These are phyloP conservation scores for Morpho achilles DNA, from an alignment of 2,888 invertebrate species.

Conservation along the genomic window DNA sequence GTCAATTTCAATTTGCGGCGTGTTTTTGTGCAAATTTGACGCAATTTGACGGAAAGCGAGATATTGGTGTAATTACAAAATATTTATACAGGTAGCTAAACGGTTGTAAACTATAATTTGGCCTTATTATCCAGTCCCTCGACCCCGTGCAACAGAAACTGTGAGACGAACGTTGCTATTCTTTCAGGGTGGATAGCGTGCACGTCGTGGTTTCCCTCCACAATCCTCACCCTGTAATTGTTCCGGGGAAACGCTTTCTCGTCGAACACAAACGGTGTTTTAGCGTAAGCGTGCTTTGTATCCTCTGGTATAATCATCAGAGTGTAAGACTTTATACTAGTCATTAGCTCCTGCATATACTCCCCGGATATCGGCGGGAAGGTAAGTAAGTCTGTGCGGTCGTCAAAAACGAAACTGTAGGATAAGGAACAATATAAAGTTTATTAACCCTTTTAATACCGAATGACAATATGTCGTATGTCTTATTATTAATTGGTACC, in stretches of 20 bases:
- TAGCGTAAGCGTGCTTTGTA: conserved; percentile 38
- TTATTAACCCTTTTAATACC: no score
- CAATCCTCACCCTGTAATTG: conserved; percentile 45
- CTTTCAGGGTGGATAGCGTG: conserved; percentile 77
- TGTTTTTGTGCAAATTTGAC: no score
- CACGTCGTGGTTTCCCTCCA: conserved; percentile 79
- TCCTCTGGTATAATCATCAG: conserved; percentile 41
- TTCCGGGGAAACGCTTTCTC: conserved; percentile 38
- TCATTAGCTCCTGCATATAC: conserved; percentile 49
- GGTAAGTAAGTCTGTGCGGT: conserved; percentile 58
- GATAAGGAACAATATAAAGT: no score
- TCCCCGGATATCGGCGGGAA: conserved; percentile 49
- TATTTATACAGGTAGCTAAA: no score
- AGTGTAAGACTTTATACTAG: conserved; percentile 40
- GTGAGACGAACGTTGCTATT: conserved; percentile 56
- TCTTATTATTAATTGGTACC: no score
- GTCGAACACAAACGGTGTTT: conserved; percentile 45
- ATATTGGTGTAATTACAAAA: no score
- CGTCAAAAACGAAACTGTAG: conserved; percentile 74
- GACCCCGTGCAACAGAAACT: conserved; percentile 54
- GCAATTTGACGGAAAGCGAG: no score
- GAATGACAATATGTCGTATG: no score
- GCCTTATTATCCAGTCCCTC: conserved; percentile 45
- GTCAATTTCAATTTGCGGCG: no score
- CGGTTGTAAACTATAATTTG: conserved; percentile 37